These are phyloP conservation scores for Encarsia formosa DNA, from an alignment of 2,888 invertebrate genomes.

Conservation along the genomic window DNA sequence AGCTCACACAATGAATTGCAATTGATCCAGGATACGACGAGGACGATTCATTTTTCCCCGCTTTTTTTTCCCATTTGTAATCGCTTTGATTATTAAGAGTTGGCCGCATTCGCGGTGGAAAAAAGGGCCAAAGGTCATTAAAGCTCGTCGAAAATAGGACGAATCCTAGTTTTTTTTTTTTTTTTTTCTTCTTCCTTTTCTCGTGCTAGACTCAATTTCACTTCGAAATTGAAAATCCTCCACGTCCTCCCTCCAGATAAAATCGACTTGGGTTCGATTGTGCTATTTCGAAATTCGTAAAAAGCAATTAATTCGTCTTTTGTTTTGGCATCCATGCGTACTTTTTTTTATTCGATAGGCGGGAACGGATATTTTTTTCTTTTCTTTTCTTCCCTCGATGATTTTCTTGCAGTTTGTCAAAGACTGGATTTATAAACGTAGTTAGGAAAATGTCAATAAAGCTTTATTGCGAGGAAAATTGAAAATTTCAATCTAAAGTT, in stretches of 20 bases:
- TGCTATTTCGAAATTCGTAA: background rate
- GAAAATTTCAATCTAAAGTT: background rate
- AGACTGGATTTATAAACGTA: background rate
- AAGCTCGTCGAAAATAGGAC: constrained; percentile 15
- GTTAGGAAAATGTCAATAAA: background rate
- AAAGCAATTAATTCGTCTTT: constrained; percentile 19
- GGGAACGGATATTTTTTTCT: background rate
- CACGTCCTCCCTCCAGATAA: background rate
- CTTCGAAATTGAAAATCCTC: constrained; percentile 17
- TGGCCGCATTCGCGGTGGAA: too few species aligned
- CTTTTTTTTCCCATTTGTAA: background rate
- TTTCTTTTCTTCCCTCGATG: background rate
- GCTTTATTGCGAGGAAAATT: background rate
- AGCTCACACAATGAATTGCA: too few species aligned
- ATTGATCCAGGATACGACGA: too few species aligned
- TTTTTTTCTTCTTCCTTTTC: background rate
- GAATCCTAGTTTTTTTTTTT: constrained; percentile 7
- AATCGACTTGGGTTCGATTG: constrained; percentile 5
- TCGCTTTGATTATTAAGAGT: background rate
- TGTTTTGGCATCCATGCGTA: background rate
- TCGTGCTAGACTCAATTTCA: constrained; percentile 14
- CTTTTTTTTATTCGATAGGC: background rate
- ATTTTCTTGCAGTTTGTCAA: background rate
- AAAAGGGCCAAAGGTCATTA: too few species aligned
- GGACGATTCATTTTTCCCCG: too few species aligned